Base-by-base conservation (phyloP, 37 sponge, comb jelly and placozoan species). In the Haliclona indistincta region DNA sequence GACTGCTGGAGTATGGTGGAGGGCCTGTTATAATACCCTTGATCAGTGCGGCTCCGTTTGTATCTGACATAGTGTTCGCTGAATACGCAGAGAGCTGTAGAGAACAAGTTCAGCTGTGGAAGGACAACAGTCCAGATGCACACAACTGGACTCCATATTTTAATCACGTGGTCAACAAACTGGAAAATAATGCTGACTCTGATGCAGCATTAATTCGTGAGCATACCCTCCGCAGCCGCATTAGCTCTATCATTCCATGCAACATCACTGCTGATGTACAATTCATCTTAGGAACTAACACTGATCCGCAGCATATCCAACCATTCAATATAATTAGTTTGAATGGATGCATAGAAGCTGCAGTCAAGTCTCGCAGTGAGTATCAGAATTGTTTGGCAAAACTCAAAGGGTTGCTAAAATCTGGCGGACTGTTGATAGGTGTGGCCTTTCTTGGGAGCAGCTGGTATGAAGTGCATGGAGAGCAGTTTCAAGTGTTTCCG, bases 91-190 rank as follows among this genome's bases (percentile, higher is more conserved):
- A 63, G 64, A 19, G 19, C 2, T 26, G 64, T 33, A 22, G 64
- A 26, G 6, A 22, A 7, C 37, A 63, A 7, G 64, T 63, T 4
- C 2, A 63, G 64, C 34, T 63, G 8, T 63, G 64, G 64, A 3
- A 10, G 64, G 35, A 63, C 2, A 63, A 63, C 2, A 37, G 35
- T 4, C 64, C 64, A 29, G 35, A 34, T 10, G 7, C 64, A 4
- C 64, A 63, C 35, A 37, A 63, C 64, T 63, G 64, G 64, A 63
- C 64, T 2, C 64, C 64, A 3, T 63, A 63, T 7, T 63, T 63
- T 26, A 63, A 37, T 34, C 35, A 3, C 2, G 64, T 63, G 2
- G 64, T 55, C 56, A 2, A 55, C 56, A 55, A 55, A 7, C 3
- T 55, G 56, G 56, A 55, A 5, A 28, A 28, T 28, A 55, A 55